phyloP scores from a whole-genome alignment of 2,113 vertebrate genomes.

The Oreochromis spilurus region DNA sequence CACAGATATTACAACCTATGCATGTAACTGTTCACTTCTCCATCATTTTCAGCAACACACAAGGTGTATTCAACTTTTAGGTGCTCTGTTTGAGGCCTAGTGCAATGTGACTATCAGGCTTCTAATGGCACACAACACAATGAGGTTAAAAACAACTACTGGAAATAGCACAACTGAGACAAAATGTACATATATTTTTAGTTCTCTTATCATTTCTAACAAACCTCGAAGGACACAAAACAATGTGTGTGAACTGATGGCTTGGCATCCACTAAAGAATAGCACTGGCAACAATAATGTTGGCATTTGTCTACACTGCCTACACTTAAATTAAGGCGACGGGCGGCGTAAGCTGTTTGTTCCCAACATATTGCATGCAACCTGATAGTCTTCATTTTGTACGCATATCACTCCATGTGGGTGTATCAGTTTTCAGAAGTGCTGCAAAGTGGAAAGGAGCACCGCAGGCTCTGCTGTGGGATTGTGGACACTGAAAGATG shows the following conservation, averaged over 20 bases:
- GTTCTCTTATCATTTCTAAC: constrained; percentile 44
- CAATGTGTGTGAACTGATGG: constrained; percentile 36
- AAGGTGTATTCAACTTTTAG: background rate
- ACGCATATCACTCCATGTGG: background rate
- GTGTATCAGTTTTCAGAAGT: constrained; percentile 15
- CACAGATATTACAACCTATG: background rate
- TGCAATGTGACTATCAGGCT: constrained; percentile 3
- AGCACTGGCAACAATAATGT: background rate
- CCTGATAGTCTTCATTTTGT: background rate
- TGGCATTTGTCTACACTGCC: background rate
- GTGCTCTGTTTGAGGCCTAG: background rate
- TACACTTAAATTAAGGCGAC: background rate
- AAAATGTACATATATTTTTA: constrained; percentile 37
- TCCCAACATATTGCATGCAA: background rate
- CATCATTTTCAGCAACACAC: background rate
- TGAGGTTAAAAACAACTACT: constrained; percentile 46
- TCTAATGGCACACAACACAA: constrained; percentile 32
- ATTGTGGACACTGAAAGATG: background rate
- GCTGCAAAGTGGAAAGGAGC: background rate
- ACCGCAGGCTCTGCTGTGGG: background rate
- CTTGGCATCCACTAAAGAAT: constrained; percentile 2
- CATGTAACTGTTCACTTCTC: background rate
- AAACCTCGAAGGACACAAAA: constrained; percentile 35
- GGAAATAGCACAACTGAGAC: constrained; percentile 33
- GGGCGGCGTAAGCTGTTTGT: background rate